Conservation (phyloP, 2,113 vertebrate species). For the Petrocephalus zakoni region DNA sequence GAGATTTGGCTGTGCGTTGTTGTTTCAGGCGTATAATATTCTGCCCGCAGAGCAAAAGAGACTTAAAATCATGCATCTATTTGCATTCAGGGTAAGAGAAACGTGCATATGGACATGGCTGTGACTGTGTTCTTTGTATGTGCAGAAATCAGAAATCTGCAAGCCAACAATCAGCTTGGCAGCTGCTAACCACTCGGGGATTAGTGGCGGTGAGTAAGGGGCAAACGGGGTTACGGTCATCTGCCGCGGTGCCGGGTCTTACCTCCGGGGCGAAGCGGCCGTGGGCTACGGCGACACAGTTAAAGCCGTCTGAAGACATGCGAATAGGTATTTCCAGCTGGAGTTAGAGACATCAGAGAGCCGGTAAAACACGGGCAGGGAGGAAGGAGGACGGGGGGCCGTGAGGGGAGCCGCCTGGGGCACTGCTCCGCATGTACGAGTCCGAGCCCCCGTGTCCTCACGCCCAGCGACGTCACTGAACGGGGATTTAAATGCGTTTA, state of each 20-base stretch:
- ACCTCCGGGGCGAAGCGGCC: slow-evolving; percentile 59
- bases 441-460: not conserved
- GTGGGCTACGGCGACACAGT: slow-evolving; percentile 53
- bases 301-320: slow-evolving; percentile 55
- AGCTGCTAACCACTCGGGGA: not conserved
- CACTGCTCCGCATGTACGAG: not conserved
- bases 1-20: not conserved
- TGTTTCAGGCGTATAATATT: not conserved
- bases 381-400: not conserved
- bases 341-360: slow-evolving; percentile 43
- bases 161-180: not conserved
- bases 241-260: slow-evolving; percentile 53
- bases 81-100: not conserved
- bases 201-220: slow-evolving; percentile 37
- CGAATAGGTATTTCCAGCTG: slow-evolving; percentile 63
- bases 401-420: not conserved
- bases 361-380: not conserved
- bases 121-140: not conserved
- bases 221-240: slow-evolving; percentile 5
- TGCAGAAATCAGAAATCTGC: not conserved
- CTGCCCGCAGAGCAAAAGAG: not conserved
- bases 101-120: not conserved
- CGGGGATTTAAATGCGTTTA: not conserved
- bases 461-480: not conserved
- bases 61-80: not conserved